These are phyloP conservation scores for Gymnogyps californianus DNA, from an alignment of 2,113 vertebrate species.

Conservation along the genomic window DNA sequence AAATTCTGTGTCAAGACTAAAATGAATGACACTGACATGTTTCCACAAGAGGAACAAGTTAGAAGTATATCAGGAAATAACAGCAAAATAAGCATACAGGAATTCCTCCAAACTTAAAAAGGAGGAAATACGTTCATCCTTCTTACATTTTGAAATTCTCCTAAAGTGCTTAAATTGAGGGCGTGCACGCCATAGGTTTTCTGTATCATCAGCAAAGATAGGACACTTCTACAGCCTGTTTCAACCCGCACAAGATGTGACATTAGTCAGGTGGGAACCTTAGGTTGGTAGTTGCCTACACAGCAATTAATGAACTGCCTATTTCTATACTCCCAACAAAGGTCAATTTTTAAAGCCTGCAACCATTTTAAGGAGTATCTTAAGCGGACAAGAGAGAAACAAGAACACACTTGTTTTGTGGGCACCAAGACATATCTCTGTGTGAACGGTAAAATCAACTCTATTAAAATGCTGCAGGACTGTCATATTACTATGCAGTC, in stretches of 20 bases:
- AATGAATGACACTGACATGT: not conserved
- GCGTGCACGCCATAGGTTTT: not conserved
- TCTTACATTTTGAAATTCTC: not conserved
- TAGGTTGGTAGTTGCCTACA: not conserved
- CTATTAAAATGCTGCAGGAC: not conserved
- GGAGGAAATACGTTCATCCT: fast-evolving
- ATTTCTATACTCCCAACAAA: not conserved
- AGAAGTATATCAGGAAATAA: not conserved
- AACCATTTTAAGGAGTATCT: not conserved
- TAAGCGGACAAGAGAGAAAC: not conserved
- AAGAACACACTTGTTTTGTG: not conserved
- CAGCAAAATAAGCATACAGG: not conserved
- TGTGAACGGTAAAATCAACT: not conserved
- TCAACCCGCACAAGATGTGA: fast-evolving
- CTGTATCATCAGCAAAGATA: not conserved
- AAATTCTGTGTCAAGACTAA: not conserved
- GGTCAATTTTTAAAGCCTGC: not conserved
- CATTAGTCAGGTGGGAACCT: not conserved
- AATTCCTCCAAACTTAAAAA: not conserved
- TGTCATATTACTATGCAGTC: not conserved
- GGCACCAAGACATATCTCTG: not conserved
- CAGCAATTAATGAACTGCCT: not conserved
- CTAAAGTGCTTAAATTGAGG: not conserved
- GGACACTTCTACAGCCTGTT: not conserved
- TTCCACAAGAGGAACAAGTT: not conserved